phyloP scores from a whole-genome alignment of 2,888 invertebrate species.

The Lasius fuliginosus region DNA sequence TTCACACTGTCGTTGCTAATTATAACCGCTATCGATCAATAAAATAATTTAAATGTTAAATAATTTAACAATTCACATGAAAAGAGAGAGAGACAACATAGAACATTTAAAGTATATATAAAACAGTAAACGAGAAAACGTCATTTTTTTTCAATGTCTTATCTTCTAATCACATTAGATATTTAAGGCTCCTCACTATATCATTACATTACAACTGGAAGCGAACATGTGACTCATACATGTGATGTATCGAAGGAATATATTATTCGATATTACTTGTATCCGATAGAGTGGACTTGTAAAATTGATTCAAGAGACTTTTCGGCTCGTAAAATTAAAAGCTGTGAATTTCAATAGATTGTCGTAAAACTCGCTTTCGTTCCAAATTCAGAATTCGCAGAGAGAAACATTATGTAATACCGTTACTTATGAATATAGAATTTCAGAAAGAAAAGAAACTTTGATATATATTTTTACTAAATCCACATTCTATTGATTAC shows the following conservation, averaged over 20 bases:
- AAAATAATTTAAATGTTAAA: constrained; percentile 56
- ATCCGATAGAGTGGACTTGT: not conserved
- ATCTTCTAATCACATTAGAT: not conserved
- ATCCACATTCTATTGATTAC: not conserved
- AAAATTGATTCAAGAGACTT: not conserved
- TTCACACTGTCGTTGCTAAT: constrained; percentile 38
- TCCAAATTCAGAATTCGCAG: not conserved
- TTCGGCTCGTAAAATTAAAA: not conserved
- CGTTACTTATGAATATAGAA: not conserved
- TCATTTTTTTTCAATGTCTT: constrained; percentile 18
- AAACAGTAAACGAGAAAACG: constrained; percentile 50
- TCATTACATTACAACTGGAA: constrained; percentile 16
- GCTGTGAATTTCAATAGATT: not conserved
- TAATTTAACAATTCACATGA: constrained; percentile 48
- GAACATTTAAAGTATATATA: constrained; percentile 49
- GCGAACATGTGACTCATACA: not conserved
- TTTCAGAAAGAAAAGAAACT: not conserved
- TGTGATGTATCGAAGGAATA: not conserved
- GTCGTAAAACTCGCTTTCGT: not conserved
- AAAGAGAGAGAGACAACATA: constrained; percentile 9
- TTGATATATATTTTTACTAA: not conserved
- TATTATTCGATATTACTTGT: not conserved
- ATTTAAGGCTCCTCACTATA: constrained; percentile 26
- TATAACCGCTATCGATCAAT: constrained; percentile 26
- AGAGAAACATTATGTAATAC: not conserved